Evolutionary conservation across 2,797 vertebrate genomes (phyloP), one percentile per base, ranked within the genome.

Genomic region (Gallinago stenura): DNA sequence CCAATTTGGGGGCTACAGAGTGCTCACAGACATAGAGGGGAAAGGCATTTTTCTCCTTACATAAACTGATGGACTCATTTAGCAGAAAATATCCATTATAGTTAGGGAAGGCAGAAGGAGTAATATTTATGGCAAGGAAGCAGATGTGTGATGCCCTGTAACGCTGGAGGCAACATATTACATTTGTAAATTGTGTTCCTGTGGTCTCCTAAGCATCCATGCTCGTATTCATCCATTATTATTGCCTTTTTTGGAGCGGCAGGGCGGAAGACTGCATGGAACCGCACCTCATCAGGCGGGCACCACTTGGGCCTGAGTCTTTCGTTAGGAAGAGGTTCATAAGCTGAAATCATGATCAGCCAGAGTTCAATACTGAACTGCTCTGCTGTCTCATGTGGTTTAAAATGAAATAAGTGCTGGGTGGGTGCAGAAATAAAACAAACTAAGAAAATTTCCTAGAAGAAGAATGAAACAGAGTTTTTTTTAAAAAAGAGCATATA

Each of bases 221-320:
- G 33, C 20, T n/a, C 73, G 30, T 46, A 81, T 50, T 57, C 30
- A 46, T 71, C 24, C n/a, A 3, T 45, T 53, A 25, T 43, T 48
- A 60, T 28, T 17, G 26, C n/a, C 41, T 48, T 70, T 43, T 33
- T 33, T 62, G 48, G 73, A 82, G 61, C 5, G 2, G 68, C 71
- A 90, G 65, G 33, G 14, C 75, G 58, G 69, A 90, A 91, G 53
- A 17, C 30, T 76, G 54, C 1, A 0, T 31, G 46, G 58, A 80
- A 37, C 13, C 0, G 4, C 51, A 77, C 15, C 53, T 83, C 90
- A 87, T 53, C 26, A 54, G 33, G 48, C 50, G 81, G 81, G 45
- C 0, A 0, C 28, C 1, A 0, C 7, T 14, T 1, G 2, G 61
- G 41, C 43, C 24, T 15, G 4, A 8, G 22, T 43, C 54, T 54